Conservation (phyloP, 2,797 vertebrate genomes). For the Pipistrellus pygmaeus region DNA sequence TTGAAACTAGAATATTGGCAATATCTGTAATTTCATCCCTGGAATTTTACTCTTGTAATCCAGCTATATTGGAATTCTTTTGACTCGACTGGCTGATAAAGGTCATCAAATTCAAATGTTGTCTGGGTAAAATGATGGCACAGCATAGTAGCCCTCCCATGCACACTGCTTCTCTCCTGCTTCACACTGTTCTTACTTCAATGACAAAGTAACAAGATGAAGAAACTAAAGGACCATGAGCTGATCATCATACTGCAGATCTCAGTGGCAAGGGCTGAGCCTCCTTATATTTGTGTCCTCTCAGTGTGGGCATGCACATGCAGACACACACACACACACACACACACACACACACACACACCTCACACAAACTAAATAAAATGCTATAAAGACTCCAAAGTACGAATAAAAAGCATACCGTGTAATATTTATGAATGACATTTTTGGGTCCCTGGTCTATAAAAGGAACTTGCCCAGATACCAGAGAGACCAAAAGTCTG, state of each 20-base stretch:
- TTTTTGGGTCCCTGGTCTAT: not conserved
- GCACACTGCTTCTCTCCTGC: not conserved
- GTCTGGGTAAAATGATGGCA: not conserved
- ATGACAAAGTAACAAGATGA: not conserved
- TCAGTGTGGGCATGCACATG: not conserved
- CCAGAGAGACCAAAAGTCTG: not conserved
- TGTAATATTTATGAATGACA: not conserved
- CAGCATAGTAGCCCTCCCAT: rapidly evolving
- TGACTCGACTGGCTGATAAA: not conserved
- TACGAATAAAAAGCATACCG: not conserved
- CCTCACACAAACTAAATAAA: not conserved
- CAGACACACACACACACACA: not conserved
- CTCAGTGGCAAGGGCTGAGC: not conserved
- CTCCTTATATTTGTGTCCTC: not conserved
- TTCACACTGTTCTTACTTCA: not conserved
- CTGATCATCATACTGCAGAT: not conserved
- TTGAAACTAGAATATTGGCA: not conserved
- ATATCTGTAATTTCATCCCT: not conserved
- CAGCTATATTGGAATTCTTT: not conserved
- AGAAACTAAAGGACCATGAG: not conserved
- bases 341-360: no score
- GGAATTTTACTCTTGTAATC: not conserved
- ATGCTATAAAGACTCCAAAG: not conserved
- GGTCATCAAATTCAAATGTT: not conserved
- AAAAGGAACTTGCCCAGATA: not conserved